phyloP scores from a whole-genome alignment of 2,113 vertebrate species.

The Paradoxurus hermaphroditus region DNA sequence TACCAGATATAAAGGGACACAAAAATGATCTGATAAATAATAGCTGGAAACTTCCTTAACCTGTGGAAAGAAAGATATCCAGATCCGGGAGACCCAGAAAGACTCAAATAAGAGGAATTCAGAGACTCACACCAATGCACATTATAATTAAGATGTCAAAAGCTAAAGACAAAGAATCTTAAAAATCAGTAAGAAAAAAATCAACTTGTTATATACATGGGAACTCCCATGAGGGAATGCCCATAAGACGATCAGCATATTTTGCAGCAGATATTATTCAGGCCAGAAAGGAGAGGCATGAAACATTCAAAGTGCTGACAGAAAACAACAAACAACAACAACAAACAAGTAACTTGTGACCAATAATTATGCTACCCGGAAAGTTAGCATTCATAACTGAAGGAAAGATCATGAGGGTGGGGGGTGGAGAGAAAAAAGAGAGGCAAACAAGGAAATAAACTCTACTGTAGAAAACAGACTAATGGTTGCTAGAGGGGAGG shows the following conservation, averaged over 20 bases:
- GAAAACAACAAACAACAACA: neutral
- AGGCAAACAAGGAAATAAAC: neutral
- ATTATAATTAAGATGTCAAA: neutral
- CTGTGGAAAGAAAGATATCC: neutral
- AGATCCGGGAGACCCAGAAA: neutral
- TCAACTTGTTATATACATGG: neutral
- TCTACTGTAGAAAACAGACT: neutral
- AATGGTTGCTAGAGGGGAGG: neutral
- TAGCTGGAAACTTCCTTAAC: neutral
- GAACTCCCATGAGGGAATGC: neutral
- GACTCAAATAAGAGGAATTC: neutral
- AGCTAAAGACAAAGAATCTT: neutral
- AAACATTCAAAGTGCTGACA: neutral
- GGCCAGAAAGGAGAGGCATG: too few relatives aligned
- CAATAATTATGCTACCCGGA: neutral
- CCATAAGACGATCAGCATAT: neutral
- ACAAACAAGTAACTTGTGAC: too few relatives aligned
- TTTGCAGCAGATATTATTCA: neutral
- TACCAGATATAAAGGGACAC: neutral
- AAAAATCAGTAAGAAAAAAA: neutral
- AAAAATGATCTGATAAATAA: neutral
- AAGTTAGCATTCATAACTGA: neutral
- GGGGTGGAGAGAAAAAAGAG: neutral
- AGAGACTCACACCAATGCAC: neutral
- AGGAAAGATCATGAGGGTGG: neutral